Base-by-base conservation (phyloP, 1,140 invertebrate genomes). In the Microplitis mediator region DNA sequence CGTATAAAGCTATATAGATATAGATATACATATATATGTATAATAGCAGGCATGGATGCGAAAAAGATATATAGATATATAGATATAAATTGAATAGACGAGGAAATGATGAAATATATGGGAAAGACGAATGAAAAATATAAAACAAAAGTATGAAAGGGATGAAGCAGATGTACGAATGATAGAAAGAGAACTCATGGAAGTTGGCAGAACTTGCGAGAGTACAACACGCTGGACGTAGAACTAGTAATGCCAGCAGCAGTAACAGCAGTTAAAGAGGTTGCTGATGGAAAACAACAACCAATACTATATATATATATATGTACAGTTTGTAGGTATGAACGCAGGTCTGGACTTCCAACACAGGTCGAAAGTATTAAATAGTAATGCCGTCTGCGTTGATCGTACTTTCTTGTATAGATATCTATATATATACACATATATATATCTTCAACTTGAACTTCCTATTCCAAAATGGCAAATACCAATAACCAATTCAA, bases 401-500 rank as follows among this genome's bases (percentile, higher is more conserved):
- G n/a, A 4, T 36, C 35, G 34, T 51, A 31, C 35, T 32, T 32
- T 23, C 32, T 14, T 50, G 2, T 45, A 11, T 45, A n/a, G n/a
- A n/a, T n/a, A n/a, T n/a, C n/a, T n/a, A 45, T 45, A 45, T 6
- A 11, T 45, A 45, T 45, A 45, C 8, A 6, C 8, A 23, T 23
- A 23, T 23, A 23, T 23, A 23, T 23, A 23, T 45, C 39, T 45
- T 9, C 6, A 9, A 45, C 39, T 45, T 45, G 39, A 23, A 14
- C 36, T 50, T 39, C 31, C 16, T 52, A 31, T 32, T 54, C 23
- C 58, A 70, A 69, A 72, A 71, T 68, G 64, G 77, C 77, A 79
- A 78, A 79, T 76, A 78, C 71, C 75, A 79, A 80, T 80, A 80
- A 77, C 77, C 79, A 80, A 80, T 80, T 78, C 76, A 72, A 6